Conservation (phyloP, 2,113 vertebrate genomes). For the Caranx melampygus region DNA sequence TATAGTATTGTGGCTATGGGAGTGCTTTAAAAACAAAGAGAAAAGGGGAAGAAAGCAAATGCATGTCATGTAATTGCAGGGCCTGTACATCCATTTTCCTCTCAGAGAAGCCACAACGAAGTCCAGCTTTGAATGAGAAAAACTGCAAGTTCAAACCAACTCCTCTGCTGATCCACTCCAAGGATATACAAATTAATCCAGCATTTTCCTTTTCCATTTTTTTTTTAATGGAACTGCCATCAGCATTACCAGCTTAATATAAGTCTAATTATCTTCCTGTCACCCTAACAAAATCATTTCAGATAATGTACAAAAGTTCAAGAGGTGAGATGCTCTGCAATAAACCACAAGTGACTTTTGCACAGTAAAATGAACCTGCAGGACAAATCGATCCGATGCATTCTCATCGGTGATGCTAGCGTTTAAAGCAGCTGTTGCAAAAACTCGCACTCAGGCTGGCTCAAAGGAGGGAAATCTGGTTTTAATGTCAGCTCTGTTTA, state of each 20-base stretch:
- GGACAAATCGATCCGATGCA: not conserved
- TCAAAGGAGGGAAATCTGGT: slow-evolving; percentile 34
- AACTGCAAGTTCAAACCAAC: slow-evolving; percentile 35
- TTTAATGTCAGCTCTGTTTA: slow-evolving; percentile 59
- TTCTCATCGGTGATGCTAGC: not conserved
- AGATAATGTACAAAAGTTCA: not conserved
- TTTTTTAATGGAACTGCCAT: not conserved
- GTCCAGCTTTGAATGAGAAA: slow-evolving; percentile 23
- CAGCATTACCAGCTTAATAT: no score
- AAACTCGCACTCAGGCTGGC: slow-evolving; percentile 16
- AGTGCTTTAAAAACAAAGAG: slow-evolving; percentile 46
- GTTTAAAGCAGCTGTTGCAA: slow-evolving; percentile 23
- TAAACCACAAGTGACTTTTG: not conserved
- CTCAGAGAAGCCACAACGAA: slow-evolving; percentile 30
- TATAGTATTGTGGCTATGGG: slow-evolving; percentile 36
- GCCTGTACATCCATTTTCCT: slow-evolving; percentile 35
- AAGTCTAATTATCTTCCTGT: not conserved
- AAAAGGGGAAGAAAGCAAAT: slow-evolving; percentile 45
- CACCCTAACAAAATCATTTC: not conserved
- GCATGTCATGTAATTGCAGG: slow-evolving; percentile 74
- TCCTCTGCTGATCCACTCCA: not conserved
- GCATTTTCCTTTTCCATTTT: not conserved
- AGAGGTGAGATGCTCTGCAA: not conserved
- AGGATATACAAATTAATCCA: not conserved
- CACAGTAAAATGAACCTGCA: not conserved